These are phyloP conservation scores for Mactra quadrangularis DNA, from an alignment of 1,140 invertebrate genomes.

Conservation along the genomic window DNA sequence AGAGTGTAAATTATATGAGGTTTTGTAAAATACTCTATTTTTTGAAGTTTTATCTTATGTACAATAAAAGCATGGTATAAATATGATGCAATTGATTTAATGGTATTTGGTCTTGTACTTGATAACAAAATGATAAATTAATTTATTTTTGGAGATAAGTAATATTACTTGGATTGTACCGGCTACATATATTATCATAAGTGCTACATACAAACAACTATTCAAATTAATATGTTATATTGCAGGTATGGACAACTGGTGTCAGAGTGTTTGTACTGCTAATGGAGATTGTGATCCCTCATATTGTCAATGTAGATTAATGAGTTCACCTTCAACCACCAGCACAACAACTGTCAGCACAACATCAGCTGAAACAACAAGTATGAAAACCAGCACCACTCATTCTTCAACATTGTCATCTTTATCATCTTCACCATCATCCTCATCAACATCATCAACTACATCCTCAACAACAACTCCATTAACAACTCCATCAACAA, in stretches of 20 bases:
- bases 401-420: not conserved
- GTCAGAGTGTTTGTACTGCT: conserved; percentile 19
- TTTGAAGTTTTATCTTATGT: no score
- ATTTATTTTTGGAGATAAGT: no score
- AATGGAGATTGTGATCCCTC: conserved; percentile 21
- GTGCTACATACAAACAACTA: no score
- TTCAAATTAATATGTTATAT: no score
- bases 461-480: conserved; percentile 2
- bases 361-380: not conserved
- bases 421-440: not conserved
- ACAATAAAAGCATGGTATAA: no score
- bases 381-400: not conserved
- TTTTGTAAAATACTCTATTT: no score
- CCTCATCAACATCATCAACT: not conserved
- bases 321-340: not conserved
- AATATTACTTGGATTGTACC: no score
- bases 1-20: no score
- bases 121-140: no score
- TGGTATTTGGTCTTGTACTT: no score
- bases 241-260: conserved; percentile 47
- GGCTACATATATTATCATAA: no score
- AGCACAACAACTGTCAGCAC: not conserved
- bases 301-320: conserved; percentile 31
- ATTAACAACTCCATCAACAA: not conserved
- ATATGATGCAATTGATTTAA: no score